Evolutionary conservation across 2,113 vertebrate genomes (phyloP), one percentile per base, ranked within the genome.

Genomic region (Leuciscus idus): DNA sequence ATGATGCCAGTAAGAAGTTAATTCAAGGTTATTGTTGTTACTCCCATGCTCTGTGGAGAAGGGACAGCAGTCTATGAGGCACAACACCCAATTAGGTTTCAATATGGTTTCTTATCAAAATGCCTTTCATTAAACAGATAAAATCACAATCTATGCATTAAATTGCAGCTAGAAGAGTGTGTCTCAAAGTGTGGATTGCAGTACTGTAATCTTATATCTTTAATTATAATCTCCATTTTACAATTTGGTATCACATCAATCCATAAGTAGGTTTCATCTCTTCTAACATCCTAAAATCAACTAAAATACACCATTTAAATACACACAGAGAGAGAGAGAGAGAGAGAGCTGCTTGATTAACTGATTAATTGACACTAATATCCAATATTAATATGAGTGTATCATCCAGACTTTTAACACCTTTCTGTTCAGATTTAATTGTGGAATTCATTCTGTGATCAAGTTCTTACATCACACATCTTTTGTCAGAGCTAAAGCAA

Each of bases 401-500:
- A 26, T 43, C 77, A 80, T 43, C 33, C 12, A 9, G 11, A 43
- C 77, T 26, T 59, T 61, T 15, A 43, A 33, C 55, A 61, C 11
- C 55, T 43, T 39, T 23, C 33, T 26, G 7, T 79, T 79, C 21
- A n/a, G 33, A 61, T 79, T 36, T 61, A 61, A 79, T 61, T 33
- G 43, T 39, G 8, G 3, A n/a, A 61, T n/a, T 79, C 1, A 43
- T 61, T 80, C 77, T 61, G 21, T 61, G 33, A 61, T 57, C 55
- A 57, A 57, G 55, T 21, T 57, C 19, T 21, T 15, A n/a, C 30
- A 79, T 79, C n/a, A 43, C 21, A n/a, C 4, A 59, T 55, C 2
- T 43, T 57, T 39, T 80, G 77, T 80, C 77, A 80, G 36, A 80
- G 1, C 33, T 80, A 26, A 79, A 79, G 61, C 55, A 61, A 61